Evolutionary conservation across 2,113 vertebrate species (phyloP), one percentile per base, ranked within the genome.

Genomic region (Boulengeromyrus knoepffleri): DNA sequence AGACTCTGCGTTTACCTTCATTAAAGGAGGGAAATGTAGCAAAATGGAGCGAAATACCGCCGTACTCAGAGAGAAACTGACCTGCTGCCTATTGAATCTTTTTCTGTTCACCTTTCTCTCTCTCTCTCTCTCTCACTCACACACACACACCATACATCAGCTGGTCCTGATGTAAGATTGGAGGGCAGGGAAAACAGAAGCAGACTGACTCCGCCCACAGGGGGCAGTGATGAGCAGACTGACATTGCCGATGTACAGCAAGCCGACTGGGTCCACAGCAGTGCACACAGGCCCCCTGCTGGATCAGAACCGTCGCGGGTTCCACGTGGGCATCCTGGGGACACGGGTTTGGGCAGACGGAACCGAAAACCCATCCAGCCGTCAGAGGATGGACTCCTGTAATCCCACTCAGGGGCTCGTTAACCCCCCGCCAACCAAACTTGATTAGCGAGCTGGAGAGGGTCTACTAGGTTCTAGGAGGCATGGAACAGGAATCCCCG

Each of bases 1-100:
- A 91, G 92, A 90, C 89, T 92, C 92, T 94, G 92, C 94, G 93
- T 85, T 85, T 47, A 85, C 45, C 83, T 21, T 24, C 45, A 9
- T 45, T n/a, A 85, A 46, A 45, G 39, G 42, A 9, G 39, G 12
- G 7, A 85, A 45, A 24, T 47, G 21, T n/a, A 83, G 77, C 5
- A 21, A 24, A 45, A 46, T 47, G 21, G 83, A 85, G 80, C 47
- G 39, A 85, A 24, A 85, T 47, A 46, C 19, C 83, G 0, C 19
- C 10, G 0, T 19, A 39, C 1, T 74, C 31, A 5, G 70, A 7
- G 3, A 77, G 0, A 39, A 36, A 17, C 10, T 77, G 70, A 77
- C 70, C 70, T 39, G 70, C 70, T 39, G 70, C 70, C 27, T 39
- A 36, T 6, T 17, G 31, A 39, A 39, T 77, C 70, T 77, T 77